Evolutionary conservation across 2,797 vertebrate species (phyloP), one percentile per base, ranked within the genome.

Genomic region (Euthynnus affinis): DNA sequence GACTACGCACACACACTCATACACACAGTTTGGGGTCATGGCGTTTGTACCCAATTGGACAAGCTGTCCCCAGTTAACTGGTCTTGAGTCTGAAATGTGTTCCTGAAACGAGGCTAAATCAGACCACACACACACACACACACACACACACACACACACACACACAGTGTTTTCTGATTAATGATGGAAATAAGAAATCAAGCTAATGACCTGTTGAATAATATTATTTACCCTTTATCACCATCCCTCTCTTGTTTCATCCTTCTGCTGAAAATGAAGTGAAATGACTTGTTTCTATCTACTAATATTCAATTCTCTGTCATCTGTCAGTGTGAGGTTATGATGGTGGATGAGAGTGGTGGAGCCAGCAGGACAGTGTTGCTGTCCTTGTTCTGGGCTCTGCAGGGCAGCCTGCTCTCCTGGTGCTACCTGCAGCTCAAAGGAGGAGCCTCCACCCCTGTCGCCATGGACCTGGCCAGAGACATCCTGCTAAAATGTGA

Each of bases 401-500:
- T 99, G 59, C 98, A 99, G 89, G 97, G 97, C 40, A 99, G 97
- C 86, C 95, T 99, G 70, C 94, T 99, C 0, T 98, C 98, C 40
- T 99, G 98, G 98, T 98, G 97, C 90, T 98, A 97, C 93, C 94
- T 98, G 85, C 98, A 99, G 75, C 95, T 99, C 34, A 99, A 98
- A 94, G 95, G 94, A 63, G 93, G 91, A 0, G 84, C 95, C 5
- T 80, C 92, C 17, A 61, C 84, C 6, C 72, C 84, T 22, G 57
- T 95, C 17, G 92, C 95, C 0, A 85, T 87, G 87, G 93, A 95
- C n/a, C 93, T 97, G 64, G 96, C 98, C 56, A 82, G 93, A 82
- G 93, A 96, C 85, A 96, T 99, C 86, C 93, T 99, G 5, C 91
- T 96, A 51, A 97, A 95, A 92, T 99, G 98, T 99, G 90, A 97